These are phyloP conservation scores for Lasioglossum zephyrum DNA, from an alignment of 2,888 invertebrate species.

Conservation along the genomic window DNA sequence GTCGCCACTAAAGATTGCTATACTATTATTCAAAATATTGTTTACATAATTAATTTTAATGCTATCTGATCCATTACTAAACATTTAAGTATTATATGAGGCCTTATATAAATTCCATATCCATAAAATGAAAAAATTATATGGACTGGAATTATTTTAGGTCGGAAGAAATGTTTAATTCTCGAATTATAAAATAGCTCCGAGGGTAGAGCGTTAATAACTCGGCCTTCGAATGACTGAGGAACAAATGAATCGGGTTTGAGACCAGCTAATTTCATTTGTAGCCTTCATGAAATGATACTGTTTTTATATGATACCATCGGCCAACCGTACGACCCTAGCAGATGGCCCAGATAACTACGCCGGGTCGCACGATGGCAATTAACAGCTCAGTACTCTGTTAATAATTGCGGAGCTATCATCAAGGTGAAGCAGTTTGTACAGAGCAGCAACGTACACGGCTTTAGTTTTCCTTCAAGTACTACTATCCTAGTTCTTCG, in stretches of 20 bases:
- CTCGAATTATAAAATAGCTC: too few species aligned
- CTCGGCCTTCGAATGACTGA: background rate
- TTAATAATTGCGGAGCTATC: constrained; percentile 4
- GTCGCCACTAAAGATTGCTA: too few species aligned
- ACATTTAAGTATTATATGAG: too few species aligned
- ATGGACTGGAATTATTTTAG: too few species aligned
- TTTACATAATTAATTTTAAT: too few species aligned
- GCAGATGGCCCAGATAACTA: constrained; percentile 13
- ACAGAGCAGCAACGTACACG: background rate
- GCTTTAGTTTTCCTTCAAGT: background rate
- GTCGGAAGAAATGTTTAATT: too few species aligned
- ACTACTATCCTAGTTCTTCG: background rate
- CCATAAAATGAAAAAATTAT: too few species aligned
- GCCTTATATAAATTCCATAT: too few species aligned
- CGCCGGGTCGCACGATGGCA: background rate
- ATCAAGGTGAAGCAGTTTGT: background rate
- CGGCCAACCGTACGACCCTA: background rate
- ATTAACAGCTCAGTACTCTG: constrained; percentile 13
- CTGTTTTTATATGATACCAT: background rate
- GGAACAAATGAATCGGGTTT: background rate
- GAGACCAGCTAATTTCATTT: constrained; percentile 1
- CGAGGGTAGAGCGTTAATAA: background rate
- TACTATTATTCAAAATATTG: too few species aligned
- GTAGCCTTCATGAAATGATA: background rate
- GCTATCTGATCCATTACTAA: too few species aligned